Evolutionary conservation across 2,888 invertebrate species (phyloP), one percentile per base, ranked within the genome.

Genomic region (Embidobia sp.): DNA sequence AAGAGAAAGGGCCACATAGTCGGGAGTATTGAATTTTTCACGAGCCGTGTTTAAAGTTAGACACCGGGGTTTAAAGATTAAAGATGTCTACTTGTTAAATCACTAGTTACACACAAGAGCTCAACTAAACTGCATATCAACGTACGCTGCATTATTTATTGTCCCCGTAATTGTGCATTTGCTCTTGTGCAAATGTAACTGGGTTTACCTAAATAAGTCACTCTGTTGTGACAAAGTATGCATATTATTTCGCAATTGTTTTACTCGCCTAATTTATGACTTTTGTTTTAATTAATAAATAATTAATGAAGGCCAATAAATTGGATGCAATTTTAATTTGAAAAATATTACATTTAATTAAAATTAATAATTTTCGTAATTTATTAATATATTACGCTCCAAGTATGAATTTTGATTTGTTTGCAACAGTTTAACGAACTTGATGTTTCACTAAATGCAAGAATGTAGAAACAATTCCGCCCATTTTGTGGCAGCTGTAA

Each of bases 11-110:
- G 48, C 63, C 53, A 35, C 40, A 53, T 31, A 53, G 48, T 33
- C 49, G 35, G 48, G 46, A 15, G 57, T 64, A 63, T 69, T 76
- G 75, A 76, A 76, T 76, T 76, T 76, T 76, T 69, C 66, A 76
- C 63, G 69, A 69, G 57, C 26, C 48, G 57, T 33, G 63, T 57
- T 76, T 76, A 69, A 76, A 76, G 69, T 76, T 69, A 63, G 75
- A 76, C 63, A 51, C 49, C 35, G 22, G 37, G 29, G 75, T 75
- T 75, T 63, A 63, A 61, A 75, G 67, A 63, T 75, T 75, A 75
- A 75, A 31, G 27, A 75, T 55, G 61, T 75, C 53, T 53, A 55
- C 67, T 67, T 67, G 55, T 69, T 69, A 55, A 75, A 75, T 69
- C 69, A 67, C 53, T 67, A 67, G 63, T 63, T 75, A 63, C 69